Conservation (phyloP, 1,140 invertebrate genomes). For the Ceratosolen fusciceps region DNA sequence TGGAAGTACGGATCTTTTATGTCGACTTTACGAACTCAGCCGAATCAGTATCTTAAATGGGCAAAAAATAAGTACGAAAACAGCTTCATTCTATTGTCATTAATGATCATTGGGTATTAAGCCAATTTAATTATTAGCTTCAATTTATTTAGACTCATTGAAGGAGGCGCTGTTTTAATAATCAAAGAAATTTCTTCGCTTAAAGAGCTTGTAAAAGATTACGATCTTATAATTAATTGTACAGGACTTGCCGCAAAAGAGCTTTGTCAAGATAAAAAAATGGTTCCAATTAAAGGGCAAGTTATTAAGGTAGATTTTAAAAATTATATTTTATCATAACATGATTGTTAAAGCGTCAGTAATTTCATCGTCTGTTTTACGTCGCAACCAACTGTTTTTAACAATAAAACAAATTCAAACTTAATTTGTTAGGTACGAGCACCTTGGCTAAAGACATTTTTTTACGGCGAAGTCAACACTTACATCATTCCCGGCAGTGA, state of each 20-base stretch:
- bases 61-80: constrained; percentile 74
- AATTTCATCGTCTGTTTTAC: too few relatives aligned
- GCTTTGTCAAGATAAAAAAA: constrained; percentile 81
- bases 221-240: constrained; percentile 91
- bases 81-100: neutral
- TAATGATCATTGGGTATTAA: neutral
- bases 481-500: constrained; percentile 87
- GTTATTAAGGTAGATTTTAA: constrained; percentile 79
- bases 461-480: constrained; percentile 86
- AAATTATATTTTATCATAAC: constrained; percentile 14
- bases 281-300: constrained; percentile 92
- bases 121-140: too few relatives aligned
- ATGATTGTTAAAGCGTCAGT: too few relatives aligned
- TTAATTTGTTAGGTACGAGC: constrained; percentile 77
- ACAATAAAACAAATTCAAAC: neutral
- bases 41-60: constrained; percentile 83
- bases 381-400: too few relatives aligned
- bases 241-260: constrained; percentile 85
- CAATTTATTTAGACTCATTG: constrained; percentile 71
- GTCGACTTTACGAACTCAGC: constrained; percentile 83
- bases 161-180: constrained; percentile 74
- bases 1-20: constrained; percentile 89
- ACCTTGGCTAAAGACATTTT: constrained; percentile 91
- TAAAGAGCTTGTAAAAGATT: constrained; percentile 74
- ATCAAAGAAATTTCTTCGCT: constrained; percentile 75